phyloP scores from a whole-genome alignment of 2,113 vertebrate species.

The Syrrhaptes paradoxus region DNA sequence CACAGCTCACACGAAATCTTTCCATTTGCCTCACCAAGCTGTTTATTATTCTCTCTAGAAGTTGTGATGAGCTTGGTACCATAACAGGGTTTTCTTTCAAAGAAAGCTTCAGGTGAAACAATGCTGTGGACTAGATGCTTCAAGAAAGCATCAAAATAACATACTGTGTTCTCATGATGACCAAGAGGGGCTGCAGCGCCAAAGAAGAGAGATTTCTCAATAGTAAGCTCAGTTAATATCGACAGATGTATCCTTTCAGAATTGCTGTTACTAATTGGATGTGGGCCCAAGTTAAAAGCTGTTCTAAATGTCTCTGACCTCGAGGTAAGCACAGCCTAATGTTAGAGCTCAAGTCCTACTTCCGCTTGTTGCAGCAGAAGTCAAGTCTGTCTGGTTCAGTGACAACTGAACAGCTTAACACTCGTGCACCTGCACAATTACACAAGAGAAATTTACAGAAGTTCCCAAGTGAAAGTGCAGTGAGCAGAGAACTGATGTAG shows the following conservation, averaged over 20 bases:
- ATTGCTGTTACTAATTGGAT: background rate
- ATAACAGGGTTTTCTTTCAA: background rate
- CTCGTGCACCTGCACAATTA: background rate
- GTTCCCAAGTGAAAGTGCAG: background rate
- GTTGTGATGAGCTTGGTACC: background rate
- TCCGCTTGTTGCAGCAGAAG: background rate
- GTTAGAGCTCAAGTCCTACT: background rate
- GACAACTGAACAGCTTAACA: background rate
- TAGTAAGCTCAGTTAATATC: background rate
- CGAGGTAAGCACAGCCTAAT: background rate
- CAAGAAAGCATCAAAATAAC: background rate
- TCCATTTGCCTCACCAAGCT: background rate
- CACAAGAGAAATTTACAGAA: background rate
- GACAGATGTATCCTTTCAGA: background rate
- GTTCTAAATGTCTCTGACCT: background rate
- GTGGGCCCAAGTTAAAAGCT: background rate
- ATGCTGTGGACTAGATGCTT: background rate
- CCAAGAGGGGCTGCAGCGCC: background rate
- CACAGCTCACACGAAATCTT: background rate
- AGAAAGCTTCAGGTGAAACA: background rate
- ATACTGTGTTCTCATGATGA: background rate
- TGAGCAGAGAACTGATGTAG: background rate
- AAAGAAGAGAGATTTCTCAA: background rate
- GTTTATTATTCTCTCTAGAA: background rate
- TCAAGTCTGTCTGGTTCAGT: background rate